Evolutionary conservation across 30 jellyfish, hydroid and myxozoan species (phyloP).

Genomic region (Mastigias papua): DNA sequence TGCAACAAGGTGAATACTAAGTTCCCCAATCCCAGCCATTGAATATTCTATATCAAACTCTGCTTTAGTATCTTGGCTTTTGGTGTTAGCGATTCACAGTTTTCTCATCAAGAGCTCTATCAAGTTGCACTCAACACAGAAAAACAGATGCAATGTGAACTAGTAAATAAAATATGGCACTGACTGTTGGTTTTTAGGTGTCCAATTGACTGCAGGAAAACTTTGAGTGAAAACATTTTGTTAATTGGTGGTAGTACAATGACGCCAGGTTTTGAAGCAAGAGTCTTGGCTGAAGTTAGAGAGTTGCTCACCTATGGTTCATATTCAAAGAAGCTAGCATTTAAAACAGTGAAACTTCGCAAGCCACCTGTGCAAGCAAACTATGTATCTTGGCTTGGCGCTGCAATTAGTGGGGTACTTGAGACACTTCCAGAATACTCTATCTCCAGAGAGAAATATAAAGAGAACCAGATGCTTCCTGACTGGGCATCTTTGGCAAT

Average conservation of each 20-base stretch:
- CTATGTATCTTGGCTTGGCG: conserved; percentile 95
- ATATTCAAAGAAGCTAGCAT: conserved; percentile 74
- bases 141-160: too few relatives aligned
- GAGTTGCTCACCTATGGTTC: conserved; percentile 49
- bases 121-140: too few relatives aligned
- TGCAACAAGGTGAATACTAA: too few relatives aligned
- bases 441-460: conserved; percentile 83
- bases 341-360: conserved; percentile 65
- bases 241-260: conserved; percentile 92
- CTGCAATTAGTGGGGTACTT: conserved; percentile 92
- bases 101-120: too few relatives aligned
- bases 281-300: conserved; percentile 82
- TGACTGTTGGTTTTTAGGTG: conserved; percentile 56
- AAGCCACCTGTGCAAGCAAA: conserved; percentile 92
- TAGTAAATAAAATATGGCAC: too few relatives aligned
- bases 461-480: conserved; percentile 71
- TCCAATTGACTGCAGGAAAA: conserved; percentile 95
- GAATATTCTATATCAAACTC: too few relatives aligned
- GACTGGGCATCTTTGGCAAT: conserved; percentile 92
- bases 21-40: too few relatives aligned
- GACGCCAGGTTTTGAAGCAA: conserved; percentile 93
- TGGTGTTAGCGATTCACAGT: too few relatives aligned
- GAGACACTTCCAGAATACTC: conserved; percentile 89
- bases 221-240: conserved; percentile 82
- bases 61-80: too few relatives aligned